Evolutionary conservation across 2,888 invertebrate genomes (phyloP), one percentile per base, ranked within the genome.

Genomic region (Eupithecia dodoneata): DNA sequence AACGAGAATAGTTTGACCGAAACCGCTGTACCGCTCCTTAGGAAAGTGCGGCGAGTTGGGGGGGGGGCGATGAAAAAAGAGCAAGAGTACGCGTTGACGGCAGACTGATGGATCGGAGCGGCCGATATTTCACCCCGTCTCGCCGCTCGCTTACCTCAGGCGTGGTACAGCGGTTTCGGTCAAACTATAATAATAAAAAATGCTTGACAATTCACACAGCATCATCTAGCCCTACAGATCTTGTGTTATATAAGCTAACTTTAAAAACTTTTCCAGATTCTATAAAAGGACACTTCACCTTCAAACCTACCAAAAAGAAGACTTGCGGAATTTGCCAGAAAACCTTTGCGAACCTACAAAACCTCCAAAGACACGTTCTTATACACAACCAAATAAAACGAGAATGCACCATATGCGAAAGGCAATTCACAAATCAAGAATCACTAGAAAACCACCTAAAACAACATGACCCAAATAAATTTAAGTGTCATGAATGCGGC

Each of bases 191-290:
- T 30, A 30, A 30, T n/a, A 30, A 30, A 30, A 30, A 30, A 30
- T 30, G 1, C 30, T 30, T 30, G 30, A 30, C 30, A 30, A 30
- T 30, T 30, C 30, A 30, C 30, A 30, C 30, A 30, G 30, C 30
- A 30, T 30, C 30, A 30, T 30, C 30, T 30, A 30, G 30, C 30
- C 30, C 30, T 30, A 30, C 30, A 30, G 30, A 30, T 30, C 30
- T 30, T 30, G 30, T 30, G 30, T n/a, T 55, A 55, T 15, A 49
- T 49, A 52, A 52, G 52, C 52, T 52, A 52, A 59, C 5, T 9
- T 59, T 18, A 41, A 12, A 65, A 2, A 1, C 4, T 41, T 49
- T 91, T 89, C 9, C 89, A 94, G 94, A 91, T 72, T 80, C 88
- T 0, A 79, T 92, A 3, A 65, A 76, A 10, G 47, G 73, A 5